These are phyloP conservation scores for Aporophyla lueneburgensis DNA, from an alignment of 2,888 invertebrate species.

Conservation along the genomic window DNA sequence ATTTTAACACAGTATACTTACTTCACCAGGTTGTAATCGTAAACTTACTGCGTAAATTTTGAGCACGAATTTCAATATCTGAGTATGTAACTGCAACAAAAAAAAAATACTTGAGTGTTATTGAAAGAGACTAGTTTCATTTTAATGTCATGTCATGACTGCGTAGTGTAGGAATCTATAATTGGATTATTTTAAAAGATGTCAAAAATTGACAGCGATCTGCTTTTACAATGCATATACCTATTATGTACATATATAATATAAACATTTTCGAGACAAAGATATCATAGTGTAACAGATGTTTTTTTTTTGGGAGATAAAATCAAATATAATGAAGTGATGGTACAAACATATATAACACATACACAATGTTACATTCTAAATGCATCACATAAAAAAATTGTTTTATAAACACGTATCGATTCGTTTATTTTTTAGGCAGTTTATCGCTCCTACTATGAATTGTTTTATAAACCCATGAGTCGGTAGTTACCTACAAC, in stretches of 20 bases:
- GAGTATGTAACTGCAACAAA: conserved; percentile 82
- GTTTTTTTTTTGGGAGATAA: conserved; percentile 11
- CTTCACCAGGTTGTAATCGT: conserved; percentile 71
- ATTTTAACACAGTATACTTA: conserved; percentile 87
- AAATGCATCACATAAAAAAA: conserved; percentile 27
- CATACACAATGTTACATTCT: conserved; percentile 8
- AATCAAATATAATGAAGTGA: conserved; percentile 25
- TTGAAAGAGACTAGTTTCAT: conserved; percentile 32
- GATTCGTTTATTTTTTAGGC: conserved; percentile 9
- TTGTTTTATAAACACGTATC: conserved; percentile 13
- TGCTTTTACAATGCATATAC: background rate
- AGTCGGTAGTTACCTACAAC: conserved; percentile 30
- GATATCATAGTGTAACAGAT: background rate
- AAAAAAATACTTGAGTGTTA: conserved; percentile 56
- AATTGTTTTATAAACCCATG: conserved; percentile 30
- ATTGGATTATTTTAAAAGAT: conserved; percentile 37
- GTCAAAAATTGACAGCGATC: conserved; percentile 26
- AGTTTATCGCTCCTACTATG: conserved; percentile 16
- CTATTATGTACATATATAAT: background rate
- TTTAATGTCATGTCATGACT: conserved; percentile 39
- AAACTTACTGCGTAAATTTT: conserved; percentile 78
- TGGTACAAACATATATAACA: background rate
- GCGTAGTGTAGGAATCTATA: conserved; percentile 46
- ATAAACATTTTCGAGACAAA: conserved; percentile 3
- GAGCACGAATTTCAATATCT: conserved; percentile 78